These are phyloP conservation scores for Antechinus stuartii DNA, from an alignment of 2,113 vertebrate genomes.

Conservation along the genomic window DNA sequence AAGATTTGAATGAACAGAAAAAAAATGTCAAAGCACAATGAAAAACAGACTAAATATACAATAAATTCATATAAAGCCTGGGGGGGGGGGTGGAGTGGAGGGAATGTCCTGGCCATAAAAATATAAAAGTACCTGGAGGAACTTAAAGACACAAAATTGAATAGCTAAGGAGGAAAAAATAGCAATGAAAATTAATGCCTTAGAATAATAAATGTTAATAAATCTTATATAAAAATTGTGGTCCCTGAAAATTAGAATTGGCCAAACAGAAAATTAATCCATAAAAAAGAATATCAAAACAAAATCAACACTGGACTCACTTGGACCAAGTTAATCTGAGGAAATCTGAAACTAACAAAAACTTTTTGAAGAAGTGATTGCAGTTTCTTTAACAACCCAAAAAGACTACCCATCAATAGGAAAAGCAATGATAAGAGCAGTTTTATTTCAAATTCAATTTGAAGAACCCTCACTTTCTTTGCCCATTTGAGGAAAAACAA, in stretches of 20 bases:
- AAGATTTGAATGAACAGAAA: background rate
- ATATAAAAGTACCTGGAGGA: background rate
- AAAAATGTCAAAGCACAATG: background rate
- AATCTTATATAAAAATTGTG: background rate
- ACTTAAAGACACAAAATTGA: background rate
- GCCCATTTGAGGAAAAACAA: background rate
- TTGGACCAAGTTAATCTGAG: background rate
- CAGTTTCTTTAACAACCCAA: slow-evolving; percentile 6
- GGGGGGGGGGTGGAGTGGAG: background rate
- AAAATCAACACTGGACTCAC: background rate
- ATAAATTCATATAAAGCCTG: background rate
- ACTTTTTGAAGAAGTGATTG: background rate
- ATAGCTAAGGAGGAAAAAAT: background rate
- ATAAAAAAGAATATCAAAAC: background rate
- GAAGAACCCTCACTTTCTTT: background rate
- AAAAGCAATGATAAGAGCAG: slow-evolving; percentile 10
- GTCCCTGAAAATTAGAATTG: background rate
- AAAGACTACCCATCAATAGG: background rate
- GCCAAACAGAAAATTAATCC: background rate
- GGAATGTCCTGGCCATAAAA: background rate
- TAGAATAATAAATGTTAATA: background rate
- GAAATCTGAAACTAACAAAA: background rate
- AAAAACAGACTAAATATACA: background rate
- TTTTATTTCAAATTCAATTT: slow-evolving; percentile 13
- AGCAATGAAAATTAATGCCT: background rate